Conservation (phyloP, 1,140 invertebrate genomes). For the Phymorhynchus buccinoides region DNA sequence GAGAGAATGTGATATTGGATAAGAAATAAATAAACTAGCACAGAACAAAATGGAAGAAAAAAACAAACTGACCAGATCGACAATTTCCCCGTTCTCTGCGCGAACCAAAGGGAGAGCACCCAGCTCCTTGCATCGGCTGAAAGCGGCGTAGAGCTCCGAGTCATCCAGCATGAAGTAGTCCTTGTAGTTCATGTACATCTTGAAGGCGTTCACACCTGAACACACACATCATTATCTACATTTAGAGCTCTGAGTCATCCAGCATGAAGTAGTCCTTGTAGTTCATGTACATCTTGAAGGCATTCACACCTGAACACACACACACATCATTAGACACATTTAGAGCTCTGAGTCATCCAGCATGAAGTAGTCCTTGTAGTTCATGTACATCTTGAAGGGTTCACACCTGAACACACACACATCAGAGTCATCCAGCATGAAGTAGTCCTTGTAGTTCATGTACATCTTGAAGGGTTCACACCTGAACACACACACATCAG, state of each 20-base stretch:
- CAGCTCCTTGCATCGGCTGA: constrained; percentile 84
- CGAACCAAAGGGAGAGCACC: constrained; percentile 91
- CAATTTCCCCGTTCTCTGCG: constrained; percentile 96
- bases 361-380: constrained; percentile 93
- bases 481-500: constrained; percentile 81
- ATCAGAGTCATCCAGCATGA: constrained; percentile 93
- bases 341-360: constrained; percentile 91
- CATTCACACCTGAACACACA: constrained; percentile 85
- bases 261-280: constrained; percentile 93
- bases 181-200: constrained; percentile 98
- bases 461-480: constrained; percentile 98
- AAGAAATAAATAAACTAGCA: too few species aligned
- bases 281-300: constrained; percentile 99
- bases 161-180: constrained; percentile 92
- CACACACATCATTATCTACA: background rate
- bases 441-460: constrained; percentile 94
- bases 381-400: constrained; percentile 99
- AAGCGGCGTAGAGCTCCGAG: constrained; percentile 87
- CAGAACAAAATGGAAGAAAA: too few species aligned
- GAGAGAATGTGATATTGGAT: too few species aligned
- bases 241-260: constrained; percentile 90
- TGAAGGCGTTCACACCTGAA: constrained; percentile 95
- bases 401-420: constrained; percentile 81
- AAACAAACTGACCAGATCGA: constrained; percentile 79
- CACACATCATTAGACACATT: too few species aligned